Evolutionary conservation across 2,888 invertebrate genomes (phyloP).

Genomic region (Erebia palarica): DNA sequence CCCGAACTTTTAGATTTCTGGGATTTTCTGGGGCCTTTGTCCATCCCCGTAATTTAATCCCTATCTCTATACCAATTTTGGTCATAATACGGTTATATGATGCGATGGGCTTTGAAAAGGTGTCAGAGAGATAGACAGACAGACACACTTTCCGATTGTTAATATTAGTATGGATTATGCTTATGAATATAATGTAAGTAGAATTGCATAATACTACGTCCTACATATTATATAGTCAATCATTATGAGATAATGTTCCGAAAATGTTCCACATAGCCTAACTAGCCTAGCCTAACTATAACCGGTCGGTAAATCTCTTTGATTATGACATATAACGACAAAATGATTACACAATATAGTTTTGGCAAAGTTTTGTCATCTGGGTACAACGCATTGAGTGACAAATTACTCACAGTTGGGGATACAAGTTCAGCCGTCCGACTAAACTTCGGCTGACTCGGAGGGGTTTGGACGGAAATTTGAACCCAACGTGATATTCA

Average conservation of each 20-base stretch:
- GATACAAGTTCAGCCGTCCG: constrained; percentile 17
- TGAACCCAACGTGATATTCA: neutral
- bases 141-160: no score
- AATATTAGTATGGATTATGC: no score
- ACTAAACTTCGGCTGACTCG: constrained; percentile 10
- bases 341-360: neutral
- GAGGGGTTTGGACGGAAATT: neutral
- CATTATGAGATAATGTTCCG: neutral
- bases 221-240: no score
- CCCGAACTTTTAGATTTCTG: no score
- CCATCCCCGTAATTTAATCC: no score
- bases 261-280: neutral
- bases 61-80: no score
- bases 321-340: neutral
- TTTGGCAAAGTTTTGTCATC: neutral
- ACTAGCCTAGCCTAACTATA: neutral
- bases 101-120: no score
- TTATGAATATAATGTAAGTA: no score
- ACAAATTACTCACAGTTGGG: constrained; percentile 15
- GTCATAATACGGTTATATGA: no score
- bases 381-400: constrained; percentile 8
- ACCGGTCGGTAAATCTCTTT: neutral
- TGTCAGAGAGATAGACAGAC: no score
- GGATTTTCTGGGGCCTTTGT: no score
- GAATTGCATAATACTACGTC: no score